Percentiles rank a stretch among this genome's conserved stretches.
These are phyloP conservation scores for Phalacrocorax pelagicus DNA, from an alignment of 2,113 vertebrate genomes.

Conservation along the genomic window DNA sequence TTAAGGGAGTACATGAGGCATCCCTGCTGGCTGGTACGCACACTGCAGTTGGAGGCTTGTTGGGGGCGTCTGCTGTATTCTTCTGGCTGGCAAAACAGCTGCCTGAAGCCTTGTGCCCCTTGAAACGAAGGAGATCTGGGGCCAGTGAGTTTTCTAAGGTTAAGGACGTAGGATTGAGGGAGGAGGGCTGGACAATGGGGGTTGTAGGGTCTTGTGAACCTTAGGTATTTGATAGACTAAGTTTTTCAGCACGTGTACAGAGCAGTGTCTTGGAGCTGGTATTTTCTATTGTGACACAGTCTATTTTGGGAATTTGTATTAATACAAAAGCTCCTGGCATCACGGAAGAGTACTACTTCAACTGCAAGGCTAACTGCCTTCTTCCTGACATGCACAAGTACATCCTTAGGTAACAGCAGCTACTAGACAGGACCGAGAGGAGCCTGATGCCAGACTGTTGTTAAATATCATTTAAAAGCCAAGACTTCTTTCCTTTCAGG, in stretches of 20 bases:
- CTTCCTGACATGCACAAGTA: not conserved
- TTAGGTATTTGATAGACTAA: not conserved
- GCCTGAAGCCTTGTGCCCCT: not conserved
- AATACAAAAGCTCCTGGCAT: constrained; percentile 15
- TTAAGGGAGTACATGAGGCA: not conserved
- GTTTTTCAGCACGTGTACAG: not conserved
- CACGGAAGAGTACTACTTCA: not conserved
- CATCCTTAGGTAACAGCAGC: not conserved
- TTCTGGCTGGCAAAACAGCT: not conserved
- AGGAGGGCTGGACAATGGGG: not conserved
- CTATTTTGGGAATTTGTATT: constrained; percentile 28
- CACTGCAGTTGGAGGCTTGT: not conserved
- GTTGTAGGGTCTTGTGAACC: not conserved
- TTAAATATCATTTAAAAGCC: not conserved
- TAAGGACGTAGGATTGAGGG: not conserved
- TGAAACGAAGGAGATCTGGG: not conserved
- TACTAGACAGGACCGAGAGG: not conserved
- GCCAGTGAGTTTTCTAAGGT: not conserved
- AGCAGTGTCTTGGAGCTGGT: not conserved
- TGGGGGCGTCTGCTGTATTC: not conserved
- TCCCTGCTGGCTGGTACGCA: not conserved
- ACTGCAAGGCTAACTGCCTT: not conserved
- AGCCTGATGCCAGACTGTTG: not conserved
- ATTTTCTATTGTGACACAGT: constrained; percentile 39
- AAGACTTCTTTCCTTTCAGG: not conserved